Conservation (phyloP, 2,113 vertebrate genomes). For the Coturnix japonica region DNA sequence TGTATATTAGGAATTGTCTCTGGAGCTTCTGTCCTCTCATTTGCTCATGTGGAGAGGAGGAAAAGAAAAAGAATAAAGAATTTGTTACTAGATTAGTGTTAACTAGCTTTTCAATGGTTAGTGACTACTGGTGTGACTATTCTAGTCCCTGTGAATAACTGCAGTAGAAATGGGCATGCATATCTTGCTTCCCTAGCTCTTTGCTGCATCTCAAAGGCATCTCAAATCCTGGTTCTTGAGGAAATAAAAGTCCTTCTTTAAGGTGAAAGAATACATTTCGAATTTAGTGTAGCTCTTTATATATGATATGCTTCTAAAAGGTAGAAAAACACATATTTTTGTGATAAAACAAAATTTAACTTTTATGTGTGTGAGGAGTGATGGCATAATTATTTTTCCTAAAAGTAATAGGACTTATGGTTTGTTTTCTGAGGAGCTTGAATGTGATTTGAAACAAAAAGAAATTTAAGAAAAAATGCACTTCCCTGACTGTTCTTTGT, state of each 20-base stretch:
- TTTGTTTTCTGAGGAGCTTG: background rate
- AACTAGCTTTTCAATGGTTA: background rate
- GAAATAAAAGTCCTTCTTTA: background rate
- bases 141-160: background rate
- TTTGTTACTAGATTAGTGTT: background rate
- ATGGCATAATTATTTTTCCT: background rate
- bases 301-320: background rate
- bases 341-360: background rate
- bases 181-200: background rate
- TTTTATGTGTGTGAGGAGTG: background rate
- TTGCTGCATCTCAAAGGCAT: background rate
- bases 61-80: background rate
- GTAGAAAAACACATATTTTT: background rate
- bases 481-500: background rate
- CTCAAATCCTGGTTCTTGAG: background rate
- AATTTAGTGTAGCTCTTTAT: background rate
- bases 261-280: background rate
- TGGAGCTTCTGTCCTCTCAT: background rate
- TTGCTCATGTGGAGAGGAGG: background rate
- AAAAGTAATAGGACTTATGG: background rate
- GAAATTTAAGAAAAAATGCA: background rate
- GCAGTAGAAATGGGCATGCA: background rate
- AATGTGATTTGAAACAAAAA: background rate
- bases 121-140: background rate
- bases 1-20: background rate